phyloP scores from a whole-genome alignment of 2,113 vertebrate genomes.

The Microtus oregoni region DNA sequence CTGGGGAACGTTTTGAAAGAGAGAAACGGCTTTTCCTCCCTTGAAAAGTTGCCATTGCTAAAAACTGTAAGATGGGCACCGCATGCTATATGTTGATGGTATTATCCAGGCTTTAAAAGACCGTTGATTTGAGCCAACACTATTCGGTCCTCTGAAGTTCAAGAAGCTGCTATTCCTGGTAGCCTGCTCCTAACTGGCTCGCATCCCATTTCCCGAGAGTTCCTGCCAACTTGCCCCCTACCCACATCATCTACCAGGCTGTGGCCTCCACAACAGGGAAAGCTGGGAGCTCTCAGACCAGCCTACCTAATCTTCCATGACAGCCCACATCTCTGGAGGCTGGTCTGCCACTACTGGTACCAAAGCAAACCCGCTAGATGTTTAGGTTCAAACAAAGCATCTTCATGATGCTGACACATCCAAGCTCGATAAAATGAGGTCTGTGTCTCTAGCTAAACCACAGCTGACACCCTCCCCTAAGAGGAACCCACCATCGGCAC shows the following conservation, averaged over 20 bases:
- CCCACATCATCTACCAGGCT: not conserved
- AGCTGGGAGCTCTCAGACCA: slow-evolving; percentile 26
- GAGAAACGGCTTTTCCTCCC: slow-evolving; percentile 40
- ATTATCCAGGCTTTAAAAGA: slow-evolving; percentile 37
- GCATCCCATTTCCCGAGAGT: not conserved
- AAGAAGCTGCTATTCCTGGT: slow-evolving; percentile 33
- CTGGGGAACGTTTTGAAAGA: slow-evolving; percentile 9
- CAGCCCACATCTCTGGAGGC: not conserved
- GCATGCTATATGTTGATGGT: slow-evolving; percentile 32
- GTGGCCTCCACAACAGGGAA: not conserved
- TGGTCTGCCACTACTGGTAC: not conserved
- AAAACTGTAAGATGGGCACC: slow-evolving; percentile 61
- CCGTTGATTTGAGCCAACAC: slow-evolving; percentile 58
- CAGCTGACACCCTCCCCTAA: not conserved
- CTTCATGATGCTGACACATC: slow-evolving; percentile 46
- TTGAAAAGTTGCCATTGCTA: slow-evolving; percentile 61
- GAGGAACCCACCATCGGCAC: not conserved
- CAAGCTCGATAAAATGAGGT: not conserved
- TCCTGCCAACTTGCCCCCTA: not conserved
- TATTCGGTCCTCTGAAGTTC: slow-evolving; percentile 27
- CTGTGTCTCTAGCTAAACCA: not conserved
- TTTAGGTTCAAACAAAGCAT: slow-evolving; percentile 38
- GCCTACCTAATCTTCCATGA: not conserved
- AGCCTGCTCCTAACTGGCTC: slow-evolving; percentile 44
- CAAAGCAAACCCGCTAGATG: slow-evolving; percentile 13